Conservation (phyloP, 2,888 invertebrate genomes). For the Trachelus iudaicus region DNA sequence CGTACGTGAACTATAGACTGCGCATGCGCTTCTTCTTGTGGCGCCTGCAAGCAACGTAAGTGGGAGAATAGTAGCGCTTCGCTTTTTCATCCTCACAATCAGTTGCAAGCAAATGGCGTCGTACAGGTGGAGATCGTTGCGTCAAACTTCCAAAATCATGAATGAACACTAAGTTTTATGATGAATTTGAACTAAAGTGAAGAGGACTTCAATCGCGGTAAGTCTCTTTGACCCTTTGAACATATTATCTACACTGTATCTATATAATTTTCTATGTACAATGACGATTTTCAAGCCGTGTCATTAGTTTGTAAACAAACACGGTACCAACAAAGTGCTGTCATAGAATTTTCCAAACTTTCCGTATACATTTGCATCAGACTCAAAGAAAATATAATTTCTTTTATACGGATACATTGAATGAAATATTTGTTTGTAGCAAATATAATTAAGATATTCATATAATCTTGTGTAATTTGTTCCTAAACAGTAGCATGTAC, state of each 20-base stretch:
- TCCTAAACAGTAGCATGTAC: background rate
- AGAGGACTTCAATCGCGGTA: slow-evolving; percentile 41
- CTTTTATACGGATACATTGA: background rate
- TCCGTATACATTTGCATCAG: background rate
- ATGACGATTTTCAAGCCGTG: slow-evolving; percentile 32
- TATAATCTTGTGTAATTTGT: background rate
- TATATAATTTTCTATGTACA: slow-evolving; percentile 15
- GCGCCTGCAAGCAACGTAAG: too few relatives aligned
- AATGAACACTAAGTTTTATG: slow-evolving; percentile 61
- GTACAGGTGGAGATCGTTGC: slow-evolving; percentile 64
- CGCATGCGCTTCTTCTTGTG: too few relatives aligned
- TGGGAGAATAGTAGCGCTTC: too few relatives aligned
- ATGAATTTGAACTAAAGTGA: slow-evolving; percentile 45
- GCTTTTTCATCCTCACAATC: slow-evolving; percentile 2
- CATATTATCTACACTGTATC: slow-evolving; percentile 7
- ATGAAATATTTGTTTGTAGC: background rate
- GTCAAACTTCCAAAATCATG: slow-evolving; percentile 64
- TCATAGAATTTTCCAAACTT: slow-evolving; percentile 31
- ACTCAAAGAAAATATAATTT: background rate
- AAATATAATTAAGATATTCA: background rate
- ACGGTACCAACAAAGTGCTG: slow-evolving; percentile 36
- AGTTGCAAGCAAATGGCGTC: slow-evolving; percentile 68
- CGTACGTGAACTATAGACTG: too few relatives aligned
- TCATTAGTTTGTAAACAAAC: slow-evolving; percentile 59
- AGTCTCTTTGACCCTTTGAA: slow-evolving; percentile 33